A percentile compares a stretch with the other conserved stretches of the same genome.
These are phyloP conservation scores for Acleris emargana DNA, from an alignment of 2,888 invertebrate genomes.

Conservation along the genomic window DNA sequence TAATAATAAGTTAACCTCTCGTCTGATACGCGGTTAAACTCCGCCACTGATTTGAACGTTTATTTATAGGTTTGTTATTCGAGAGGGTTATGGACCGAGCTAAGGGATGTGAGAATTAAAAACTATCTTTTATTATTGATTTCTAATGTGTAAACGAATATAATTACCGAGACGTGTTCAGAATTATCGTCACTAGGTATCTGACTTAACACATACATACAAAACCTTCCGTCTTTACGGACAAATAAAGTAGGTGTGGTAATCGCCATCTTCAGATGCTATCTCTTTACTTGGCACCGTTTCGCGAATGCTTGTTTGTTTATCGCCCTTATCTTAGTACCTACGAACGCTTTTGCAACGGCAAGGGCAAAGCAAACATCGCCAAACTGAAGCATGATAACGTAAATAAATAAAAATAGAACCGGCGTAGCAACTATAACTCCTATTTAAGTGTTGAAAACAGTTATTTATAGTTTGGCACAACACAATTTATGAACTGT, in stretches of 20 bases:
- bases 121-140: neutral
- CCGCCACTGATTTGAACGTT: slow-evolving; percentile 19
- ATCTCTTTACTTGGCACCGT: slow-evolving; percentile 30
- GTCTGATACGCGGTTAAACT: slow-evolving; percentile 24
- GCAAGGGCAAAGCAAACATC: slow-evolving; percentile 27
- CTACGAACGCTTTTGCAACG: slow-evolving; percentile 16
- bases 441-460: no score
- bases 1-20: slow-evolving; percentile 25
- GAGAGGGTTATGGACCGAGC: slow-evolving; percentile 11
- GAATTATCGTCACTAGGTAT: no score
- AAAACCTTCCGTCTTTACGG: neutral
- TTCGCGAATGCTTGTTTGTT: slow-evolving; percentile 7
- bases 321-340: slow-evolving; percentile 25
- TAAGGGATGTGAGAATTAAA: no score
- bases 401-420: slow-evolving; percentile 22
- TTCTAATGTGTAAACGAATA: neutral
- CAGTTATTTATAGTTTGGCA: no score
- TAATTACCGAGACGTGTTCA: no score
- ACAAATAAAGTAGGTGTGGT: slow-evolving; percentile 14
- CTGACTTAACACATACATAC: no score
- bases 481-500: no score
- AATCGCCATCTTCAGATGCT: slow-evolving; percentile 30
- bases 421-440: slow-evolving; percentile 20
- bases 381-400: slow-evolving; percentile 22
- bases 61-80: slow-evolving; percentile 27